These are phyloP conservation scores for Caenorhabditis elegans DNA, from an alignment of 1,140 invertebrate species.

Conservation along the genomic window WBcel235 BX284605.5:12976501-12977000, in stretches of 20 bases:
- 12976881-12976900: too few relatives aligned
- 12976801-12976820: constrained; percentile 30
- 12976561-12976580: too few relatives aligned
- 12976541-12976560: too few relatives aligned
- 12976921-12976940: not conserved
- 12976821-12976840: not conserved
- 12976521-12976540: too few relatives aligned
- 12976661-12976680: too few relatives aligned
- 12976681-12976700: not conserved
- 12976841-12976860: not conserved
- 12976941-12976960: not conserved
- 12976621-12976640: too few relatives aligned
- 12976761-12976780: constrained; percentile 28
- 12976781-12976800: constrained; percentile 29
- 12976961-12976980: not conserved
- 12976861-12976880: too few relatives aligned
- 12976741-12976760: not conserved
- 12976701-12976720: constrained; percentile 12
- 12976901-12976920: not conserved
- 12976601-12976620: too few relatives aligned
- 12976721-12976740: not conserved
- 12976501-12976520: too few relatives aligned
- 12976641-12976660: too few relatives aligned
- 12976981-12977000: constrained; percentile 17
- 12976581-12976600: too few relatives aligned